These are phyloP conservation scores for Vireo griseus DNA, from an alignment of 2,797 vertebrate species.

Conservation along the genomic window DNA sequence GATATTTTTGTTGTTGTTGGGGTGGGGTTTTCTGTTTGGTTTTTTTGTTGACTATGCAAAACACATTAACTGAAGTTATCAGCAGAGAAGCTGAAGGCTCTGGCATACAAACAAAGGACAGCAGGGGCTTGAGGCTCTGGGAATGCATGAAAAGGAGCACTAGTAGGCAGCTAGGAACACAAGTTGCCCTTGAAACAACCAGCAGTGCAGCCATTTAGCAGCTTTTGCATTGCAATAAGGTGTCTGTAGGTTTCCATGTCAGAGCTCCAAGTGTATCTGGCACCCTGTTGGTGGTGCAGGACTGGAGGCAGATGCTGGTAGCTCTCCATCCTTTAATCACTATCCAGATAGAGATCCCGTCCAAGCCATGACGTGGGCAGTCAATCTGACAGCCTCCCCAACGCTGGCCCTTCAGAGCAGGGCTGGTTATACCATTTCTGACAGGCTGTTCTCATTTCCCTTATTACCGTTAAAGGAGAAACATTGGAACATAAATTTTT, in stretches of 20 bases:
- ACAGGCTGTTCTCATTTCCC: slow-evolving; percentile 1
- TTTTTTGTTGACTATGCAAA: not conserved
- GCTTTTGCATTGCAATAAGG: not conserved
- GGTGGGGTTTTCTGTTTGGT: not conserved
- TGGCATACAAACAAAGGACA: not conserved
- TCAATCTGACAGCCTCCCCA: not conserved
- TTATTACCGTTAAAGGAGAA: not conserved
- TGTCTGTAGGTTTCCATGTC: not conserved
- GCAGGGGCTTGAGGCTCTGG: not conserved
- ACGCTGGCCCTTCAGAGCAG: not conserved
- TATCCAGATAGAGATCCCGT: not conserved
- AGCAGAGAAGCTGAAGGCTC: not conserved
- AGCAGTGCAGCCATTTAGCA: not conserved
- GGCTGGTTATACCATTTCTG: not conserved
- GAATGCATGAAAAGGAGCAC: not conserved
- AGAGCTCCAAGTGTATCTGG: not conserved
- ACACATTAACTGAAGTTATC: slow-evolving; percentile 2
- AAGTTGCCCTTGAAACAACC: not conserved
- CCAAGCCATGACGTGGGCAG: not conserved
- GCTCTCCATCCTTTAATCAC: not conserved
- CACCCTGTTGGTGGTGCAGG: not conserved
- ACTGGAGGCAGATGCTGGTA: not conserved
- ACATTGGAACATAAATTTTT: not conserved
- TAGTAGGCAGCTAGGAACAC: not conserved
- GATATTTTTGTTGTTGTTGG: not conserved